A percentile compares a stretch with the other conserved stretches of the same genome.
phyloP scores from a whole-genome alignment of 2,113 vertebrate genomes.

The Bubalus kerabau region DNA sequence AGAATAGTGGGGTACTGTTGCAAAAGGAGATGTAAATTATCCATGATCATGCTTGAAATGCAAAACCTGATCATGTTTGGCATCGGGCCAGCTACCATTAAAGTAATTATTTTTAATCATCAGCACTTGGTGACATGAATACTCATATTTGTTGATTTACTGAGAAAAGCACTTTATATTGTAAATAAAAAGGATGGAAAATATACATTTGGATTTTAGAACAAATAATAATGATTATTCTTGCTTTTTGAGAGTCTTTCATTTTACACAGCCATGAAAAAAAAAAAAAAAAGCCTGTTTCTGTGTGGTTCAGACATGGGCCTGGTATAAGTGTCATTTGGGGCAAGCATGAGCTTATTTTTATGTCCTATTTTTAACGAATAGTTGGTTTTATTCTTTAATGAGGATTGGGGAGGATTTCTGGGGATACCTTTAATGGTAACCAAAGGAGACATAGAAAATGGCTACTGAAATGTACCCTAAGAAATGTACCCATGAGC shows the following conservation, averaged over 20 bases:
- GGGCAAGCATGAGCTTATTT: not conserved
- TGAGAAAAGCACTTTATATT: constrained; percentile 83
- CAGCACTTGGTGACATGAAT: constrained; percentile 87
- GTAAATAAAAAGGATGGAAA: constrained; percentile 84
- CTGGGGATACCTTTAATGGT: constrained; percentile 13
- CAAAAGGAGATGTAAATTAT: constrained; percentile 84
- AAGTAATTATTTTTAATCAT: constrained; percentile 91
- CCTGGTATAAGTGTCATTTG: not conserved
- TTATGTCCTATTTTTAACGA: constrained; percentile 17
- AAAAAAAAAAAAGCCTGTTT: constrained; percentile 3
- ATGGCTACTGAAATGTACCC: constrained; percentile 13
- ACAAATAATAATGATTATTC: constrained; percentile 79
- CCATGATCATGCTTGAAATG: constrained; percentile 81
- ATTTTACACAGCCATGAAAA: constrained; percentile 46
- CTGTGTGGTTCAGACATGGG: not conserved
- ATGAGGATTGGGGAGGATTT: not conserved
- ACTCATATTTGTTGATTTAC: constrained; percentile 90
- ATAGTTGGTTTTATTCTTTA: not conserved
- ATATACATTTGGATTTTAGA: constrained; percentile 80
- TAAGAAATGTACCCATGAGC: not conserved
- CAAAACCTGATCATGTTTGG: constrained; percentile 84
- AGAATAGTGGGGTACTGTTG: constrained; percentile 76
- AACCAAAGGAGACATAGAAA: not conserved
- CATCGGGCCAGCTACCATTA: constrained; percentile 85
- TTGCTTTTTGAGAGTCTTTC: constrained; percentile 53